phyloP scores from a whole-genome alignment of 2,113 vertebrate genomes.

The Baryphthengus martii region DNA sequence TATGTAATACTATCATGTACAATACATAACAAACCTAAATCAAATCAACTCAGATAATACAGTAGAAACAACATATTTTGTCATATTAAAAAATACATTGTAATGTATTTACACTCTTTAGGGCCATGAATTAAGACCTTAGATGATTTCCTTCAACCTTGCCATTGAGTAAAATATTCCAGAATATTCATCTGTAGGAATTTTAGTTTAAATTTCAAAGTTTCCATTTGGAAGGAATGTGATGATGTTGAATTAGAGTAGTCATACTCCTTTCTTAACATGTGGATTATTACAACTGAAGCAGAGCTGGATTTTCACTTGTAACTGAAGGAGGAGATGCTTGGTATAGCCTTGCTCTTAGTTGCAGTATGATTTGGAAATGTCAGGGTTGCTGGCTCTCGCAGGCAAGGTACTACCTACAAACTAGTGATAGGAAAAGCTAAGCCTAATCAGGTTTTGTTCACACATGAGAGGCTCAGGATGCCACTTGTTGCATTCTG shows the following conservation, averaged over 20 bases:
- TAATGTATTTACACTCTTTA: background rate
- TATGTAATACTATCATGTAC: background rate
- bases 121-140: background rate
- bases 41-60: background rate
- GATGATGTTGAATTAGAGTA: background rate
- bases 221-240: background rate
- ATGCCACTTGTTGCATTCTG: background rate
- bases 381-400: background rate
- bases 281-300: background rate
- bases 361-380: background rate
- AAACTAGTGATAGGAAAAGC: background rate
- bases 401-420: background rate
- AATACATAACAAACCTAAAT: background rate
- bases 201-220: background rate
- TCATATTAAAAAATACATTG: background rate
- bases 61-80: background rate
- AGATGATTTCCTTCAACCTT: background rate
- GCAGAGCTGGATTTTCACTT: background rate
- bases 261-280: background rate
- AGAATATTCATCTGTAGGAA: background rate
- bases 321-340: background rate
- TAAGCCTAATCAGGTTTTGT: background rate
- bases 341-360: accelerated
- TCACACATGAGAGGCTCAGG: background rate
- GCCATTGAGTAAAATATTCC: background rate